Conservation (phyloP, 2,888 invertebrate species). For the Noctua janthina region DNA sequence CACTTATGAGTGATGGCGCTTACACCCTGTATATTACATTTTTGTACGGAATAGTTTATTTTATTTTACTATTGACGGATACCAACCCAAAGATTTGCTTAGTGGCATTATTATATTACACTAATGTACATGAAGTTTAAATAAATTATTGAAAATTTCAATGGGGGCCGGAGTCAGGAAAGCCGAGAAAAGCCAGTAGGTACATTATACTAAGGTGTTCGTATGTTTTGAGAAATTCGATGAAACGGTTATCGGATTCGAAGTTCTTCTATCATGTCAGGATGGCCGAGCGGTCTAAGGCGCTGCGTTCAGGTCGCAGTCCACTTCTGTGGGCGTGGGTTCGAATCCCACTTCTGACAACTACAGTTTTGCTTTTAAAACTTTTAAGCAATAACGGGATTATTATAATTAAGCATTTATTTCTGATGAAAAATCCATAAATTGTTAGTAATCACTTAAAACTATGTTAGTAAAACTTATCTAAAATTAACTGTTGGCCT, state of each 20-base stretch:
- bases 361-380: not conserved
- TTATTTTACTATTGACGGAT: not conserved
- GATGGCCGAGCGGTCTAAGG: constrained; percentile 61
- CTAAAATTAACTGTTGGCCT: not conserved
- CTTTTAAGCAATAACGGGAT: not conserved
- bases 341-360: constrained; percentile 66
- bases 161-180: not conserved
- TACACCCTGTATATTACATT: not conserved
- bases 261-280: fast-evolving
- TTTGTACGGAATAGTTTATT: not conserved
- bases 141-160: not conserved
- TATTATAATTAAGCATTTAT: not conserved
- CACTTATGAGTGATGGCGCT: not conserved
- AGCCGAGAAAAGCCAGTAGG: too few relatives aligned
- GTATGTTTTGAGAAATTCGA: not conserved
- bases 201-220: not conserved
- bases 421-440: not conserved
- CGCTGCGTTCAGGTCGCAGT: constrained; percentile 67
- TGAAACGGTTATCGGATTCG: not conserved
- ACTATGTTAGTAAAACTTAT: not conserved
- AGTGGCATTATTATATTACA: not conserved
- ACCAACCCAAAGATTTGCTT: not conserved
- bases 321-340: constrained; percentile 67
- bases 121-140: not conserved
- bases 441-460: not conserved